Evolutionary conservation across 2,888 invertebrate species (phyloP).

Genomic region (Temnothorax ravouxi): DNA sequence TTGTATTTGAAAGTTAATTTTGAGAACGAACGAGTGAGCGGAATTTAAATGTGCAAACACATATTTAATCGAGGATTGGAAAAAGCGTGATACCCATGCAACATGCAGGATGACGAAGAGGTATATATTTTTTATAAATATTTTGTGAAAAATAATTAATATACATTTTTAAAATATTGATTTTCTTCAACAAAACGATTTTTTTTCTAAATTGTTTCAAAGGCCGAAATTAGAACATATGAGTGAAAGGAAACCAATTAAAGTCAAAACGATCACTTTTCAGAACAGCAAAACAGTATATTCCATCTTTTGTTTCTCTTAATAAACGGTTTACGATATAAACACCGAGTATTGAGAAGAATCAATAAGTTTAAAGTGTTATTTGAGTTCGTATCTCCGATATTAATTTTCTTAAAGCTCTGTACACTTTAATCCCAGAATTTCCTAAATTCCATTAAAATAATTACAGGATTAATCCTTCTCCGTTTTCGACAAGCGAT

Average conservation of each 20-base stretch:
- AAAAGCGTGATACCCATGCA: neutral
- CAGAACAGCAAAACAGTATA: neutral
- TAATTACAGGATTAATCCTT: neutral
- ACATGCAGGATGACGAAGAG: neutral
- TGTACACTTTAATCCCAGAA: neutral
- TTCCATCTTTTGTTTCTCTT: neutral
- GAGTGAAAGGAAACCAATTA: neutral
- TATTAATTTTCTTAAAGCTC: neutral
- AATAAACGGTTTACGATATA: neutral
- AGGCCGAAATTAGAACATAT: neutral
- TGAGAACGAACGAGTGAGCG: neutral
- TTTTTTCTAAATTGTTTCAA: neutral
- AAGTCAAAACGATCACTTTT: neutral
- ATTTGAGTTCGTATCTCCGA: neutral
- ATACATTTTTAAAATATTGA: neutral
- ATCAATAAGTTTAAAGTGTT: neutral
- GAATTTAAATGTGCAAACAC: neutral
- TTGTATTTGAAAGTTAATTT: slow-evolving; percentile 5
- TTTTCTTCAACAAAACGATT: neutral
- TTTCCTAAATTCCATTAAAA: neutral
- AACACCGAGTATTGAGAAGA: neutral
- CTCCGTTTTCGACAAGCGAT: neutral
- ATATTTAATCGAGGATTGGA: neutral
- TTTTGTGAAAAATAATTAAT: neutral
- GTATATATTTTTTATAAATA: neutral